Evolutionary conservation across 1,140 invertebrate genomes (phyloP).

Genomic region (Drosophila erecta): DNA sequence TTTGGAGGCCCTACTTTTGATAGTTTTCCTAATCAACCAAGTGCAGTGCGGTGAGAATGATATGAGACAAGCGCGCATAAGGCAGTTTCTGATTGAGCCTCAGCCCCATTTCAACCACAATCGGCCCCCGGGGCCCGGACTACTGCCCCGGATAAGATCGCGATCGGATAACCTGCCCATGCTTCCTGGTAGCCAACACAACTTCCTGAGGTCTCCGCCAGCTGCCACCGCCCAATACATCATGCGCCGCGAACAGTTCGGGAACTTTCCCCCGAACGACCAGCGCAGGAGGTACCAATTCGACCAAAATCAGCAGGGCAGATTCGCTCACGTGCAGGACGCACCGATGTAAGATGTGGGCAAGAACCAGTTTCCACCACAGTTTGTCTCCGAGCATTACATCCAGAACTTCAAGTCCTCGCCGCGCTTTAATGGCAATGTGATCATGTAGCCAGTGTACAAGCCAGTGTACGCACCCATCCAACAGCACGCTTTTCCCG

Average conservation of each 20-base stretch:
- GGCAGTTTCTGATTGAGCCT: constrained; percentile 65
- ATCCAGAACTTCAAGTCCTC: constrained; percentile 73
- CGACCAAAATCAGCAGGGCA: constrained; percentile 29
- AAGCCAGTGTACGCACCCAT: constrained; percentile 52
- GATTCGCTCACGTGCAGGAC: constrained; percentile 65
- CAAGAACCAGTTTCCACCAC: constrained; percentile 60
- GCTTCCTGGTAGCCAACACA: constrained; percentile 5
- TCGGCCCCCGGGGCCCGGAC: constrained; percentile 27
- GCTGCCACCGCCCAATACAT: constrained; percentile 48
- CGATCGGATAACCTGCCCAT: constrained; percentile 37
- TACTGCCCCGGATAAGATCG: constrained; percentile 35
- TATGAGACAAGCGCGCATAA: constrained; percentile 45
- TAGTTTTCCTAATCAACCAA: constrained; percentile 23
- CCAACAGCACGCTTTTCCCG: constrained; percentile 63
- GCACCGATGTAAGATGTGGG: constrained; percentile 59
- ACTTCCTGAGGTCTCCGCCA: constrained; percentile 32
- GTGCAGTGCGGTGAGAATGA: constrained; percentile 31
- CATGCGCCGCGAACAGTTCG: constrained; percentile 56
- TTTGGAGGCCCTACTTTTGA: constrained; percentile 21
- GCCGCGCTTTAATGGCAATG: constrained; percentile 63
- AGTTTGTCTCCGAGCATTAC: constrained; percentile 62
- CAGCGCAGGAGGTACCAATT: constrained; percentile 40
- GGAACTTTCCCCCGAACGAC: constrained; percentile 10
- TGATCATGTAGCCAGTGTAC: constrained; percentile 47
- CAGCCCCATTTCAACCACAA: constrained; percentile 38